Conservation (phyloP, 1,140 invertebrate species). For the Fopius arisanus region DNA sequence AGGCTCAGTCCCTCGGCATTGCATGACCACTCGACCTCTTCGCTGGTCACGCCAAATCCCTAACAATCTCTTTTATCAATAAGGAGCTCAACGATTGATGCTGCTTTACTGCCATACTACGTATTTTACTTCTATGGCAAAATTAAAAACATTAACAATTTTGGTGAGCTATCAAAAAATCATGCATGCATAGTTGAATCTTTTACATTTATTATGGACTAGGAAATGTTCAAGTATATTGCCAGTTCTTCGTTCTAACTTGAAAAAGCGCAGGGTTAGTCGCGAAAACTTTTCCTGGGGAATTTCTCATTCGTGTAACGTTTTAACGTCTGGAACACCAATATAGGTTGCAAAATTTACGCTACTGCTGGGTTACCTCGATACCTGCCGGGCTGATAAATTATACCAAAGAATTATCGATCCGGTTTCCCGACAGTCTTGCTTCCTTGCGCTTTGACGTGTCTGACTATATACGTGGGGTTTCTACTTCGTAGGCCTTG, state of each 20-base stretch:
- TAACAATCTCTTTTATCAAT: constrained; percentile 21
- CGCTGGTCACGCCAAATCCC: constrained; percentile 28
- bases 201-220: background rate
- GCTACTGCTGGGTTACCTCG: background rate
- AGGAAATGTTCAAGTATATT: background rate
- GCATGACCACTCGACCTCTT: constrained; percentile 32
- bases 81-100: constrained; percentile 27
- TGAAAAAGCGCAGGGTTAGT: background rate
- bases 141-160: background rate
- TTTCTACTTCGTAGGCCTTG: constrained; percentile 14
- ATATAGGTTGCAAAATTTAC: constrained; percentile 22
- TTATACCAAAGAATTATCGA: constrained; percentile 27
- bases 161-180: background rate
- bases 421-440: background rate
- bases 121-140: background rate
- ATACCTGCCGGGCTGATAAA: constrained; percentile 23
- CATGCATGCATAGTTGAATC: background rate
- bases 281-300: constrained; percentile 13
- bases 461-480: constrained; percentile 10
- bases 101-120: constrained; percentile 19
- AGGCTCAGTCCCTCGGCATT: background rate
- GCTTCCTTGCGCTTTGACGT: background rate
- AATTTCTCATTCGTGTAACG: constrained; percentile 16
- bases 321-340: constrained; percentile 16
- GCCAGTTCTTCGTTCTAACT: background rate